Evolutionary conservation across 2,113 vertebrate genomes (phyloP), one percentile per base, ranked within the genome.

Genomic region (Petrocephalus microphthalmus): DNA sequence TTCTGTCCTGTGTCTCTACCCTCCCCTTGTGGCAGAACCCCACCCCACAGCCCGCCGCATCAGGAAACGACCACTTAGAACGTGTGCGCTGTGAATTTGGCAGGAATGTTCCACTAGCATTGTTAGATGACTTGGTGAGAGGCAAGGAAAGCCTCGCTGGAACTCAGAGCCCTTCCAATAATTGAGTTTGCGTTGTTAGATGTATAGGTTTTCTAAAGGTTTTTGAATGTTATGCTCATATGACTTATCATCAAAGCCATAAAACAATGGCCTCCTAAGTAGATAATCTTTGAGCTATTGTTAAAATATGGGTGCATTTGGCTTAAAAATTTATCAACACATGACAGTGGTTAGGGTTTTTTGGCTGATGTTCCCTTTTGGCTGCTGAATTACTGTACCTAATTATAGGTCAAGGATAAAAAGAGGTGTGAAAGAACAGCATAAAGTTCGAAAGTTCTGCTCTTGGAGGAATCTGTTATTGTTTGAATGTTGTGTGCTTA

Each of bases 1-100:
- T 67, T 78, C 71, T 78, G 33, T 78, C 71, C 71, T 2, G 33
- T 19, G 71, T 78, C 33, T 78, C 33, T 78, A 19, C 17, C 71
- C 71, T 78, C 71, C 71, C 71, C 71, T 78, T 78, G 71, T 78
- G 71, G 71, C 71, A 78, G 71, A 78, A 78, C 33, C 37, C 33
- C 71, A 19, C 71, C 71, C 71, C 71, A 7, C 71, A 37, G 33
- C 71, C 37, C 11, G 33, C 71, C 71, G 19, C 71, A 78, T 78
- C 71, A 78, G 71, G 71, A 78, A 78, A 42, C 33, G 71, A 78
- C 71, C 33, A 33, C 33, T 78, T 42, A 78, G 33, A 78, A 78
- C 1, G 71, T 33, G 71, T 4, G 5, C 2, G 33, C 15, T 74
- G 67, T 33, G 67, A 74, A 33, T 42, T 5, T 37, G 33, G 15